Evolutionary conservation across 1,140 invertebrate species (phyloP).

Genomic region (Drosophila ohnishii): DNA sequence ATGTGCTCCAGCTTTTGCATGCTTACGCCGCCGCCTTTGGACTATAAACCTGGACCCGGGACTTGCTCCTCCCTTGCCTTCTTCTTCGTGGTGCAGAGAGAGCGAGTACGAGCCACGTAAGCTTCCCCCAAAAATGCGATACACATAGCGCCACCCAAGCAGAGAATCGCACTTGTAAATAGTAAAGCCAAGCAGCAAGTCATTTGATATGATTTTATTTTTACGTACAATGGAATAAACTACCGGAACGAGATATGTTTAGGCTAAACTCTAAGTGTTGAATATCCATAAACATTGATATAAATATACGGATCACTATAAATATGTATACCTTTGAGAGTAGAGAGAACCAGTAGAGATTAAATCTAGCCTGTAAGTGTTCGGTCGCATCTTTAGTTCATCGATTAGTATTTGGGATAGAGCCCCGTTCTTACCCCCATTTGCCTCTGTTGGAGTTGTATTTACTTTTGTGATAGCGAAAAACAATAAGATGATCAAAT

Average conservation of each 20-base stretch:
- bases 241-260: slow-evolving; percentile 49
- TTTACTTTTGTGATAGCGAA: slow-evolving; percentile 79
- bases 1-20: slow-evolving; percentile 65
- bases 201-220: slow-evolving; percentile 77
- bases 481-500: slow-evolving; percentile 74
- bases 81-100: slow-evolving; percentile 12
- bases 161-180: slow-evolving; percentile 56
- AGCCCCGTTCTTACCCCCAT: slow-evolving; percentile 21
- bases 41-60: slow-evolving; percentile 30
- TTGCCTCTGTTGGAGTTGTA: slow-evolving; percentile 68
- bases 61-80: not conserved
- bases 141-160: not conserved
- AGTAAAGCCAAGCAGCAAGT: slow-evolving; percentile 53
- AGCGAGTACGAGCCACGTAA: slow-evolving; percentile 15
- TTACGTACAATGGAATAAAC: slow-evolving; percentile 42
- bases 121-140: slow-evolving; percentile 14
- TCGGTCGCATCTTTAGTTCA: slow-evolving; percentile 39
- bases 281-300: slow-evolving; percentile 64
- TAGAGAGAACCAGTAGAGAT: slow-evolving; percentile 53
- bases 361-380: slow-evolving; percentile 52
- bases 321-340: slow-evolving; percentile 36
- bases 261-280: slow-evolving; percentile 71
- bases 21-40: slow-evolving; percentile 72
- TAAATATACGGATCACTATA: slow-evolving; percentile 40
- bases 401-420: slow-evolving; percentile 27